Conservation (phyloP, 2,797 vertebrate species). For the Heliangelus exortis region DNA sequence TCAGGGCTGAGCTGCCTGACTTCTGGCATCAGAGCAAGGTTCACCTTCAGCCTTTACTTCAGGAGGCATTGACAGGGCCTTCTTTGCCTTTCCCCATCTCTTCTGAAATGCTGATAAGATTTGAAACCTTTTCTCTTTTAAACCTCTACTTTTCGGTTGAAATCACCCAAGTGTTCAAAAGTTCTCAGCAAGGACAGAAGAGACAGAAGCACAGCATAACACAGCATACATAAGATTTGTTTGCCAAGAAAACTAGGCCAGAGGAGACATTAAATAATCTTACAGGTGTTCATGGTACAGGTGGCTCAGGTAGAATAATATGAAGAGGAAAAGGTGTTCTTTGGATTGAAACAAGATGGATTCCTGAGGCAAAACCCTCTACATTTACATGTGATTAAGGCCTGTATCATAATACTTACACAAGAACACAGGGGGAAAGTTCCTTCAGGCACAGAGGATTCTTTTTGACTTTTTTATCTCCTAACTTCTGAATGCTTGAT, state of each 20-base stretch:
- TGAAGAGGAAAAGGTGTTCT: neutral
- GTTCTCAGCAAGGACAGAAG: neutral
- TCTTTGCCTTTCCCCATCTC: neutral
- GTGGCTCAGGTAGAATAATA: neutral
- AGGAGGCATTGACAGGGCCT: neutral
- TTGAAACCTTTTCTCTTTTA: neutral
- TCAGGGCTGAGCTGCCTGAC: neutral
- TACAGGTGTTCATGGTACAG: neutral
- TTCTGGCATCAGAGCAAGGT: neutral
- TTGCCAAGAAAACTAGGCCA: neutral
- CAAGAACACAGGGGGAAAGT: neutral
- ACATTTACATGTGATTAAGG: neutral
- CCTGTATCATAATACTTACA: neutral
- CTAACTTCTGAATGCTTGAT: conserved; percentile 31
- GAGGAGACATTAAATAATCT: neutral
- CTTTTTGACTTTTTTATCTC: conserved; percentile 8
- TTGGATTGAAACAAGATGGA: neutral
- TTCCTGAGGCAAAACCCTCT: neutral
- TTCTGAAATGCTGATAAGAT: neutral
- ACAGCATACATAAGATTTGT: neutral
- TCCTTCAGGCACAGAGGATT: conserved; percentile 15
- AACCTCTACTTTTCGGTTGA: neutral
- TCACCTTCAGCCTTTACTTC: neutral
- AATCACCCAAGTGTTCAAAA: neutral
- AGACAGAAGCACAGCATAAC: neutral